Evolutionary conservation across 2,797 vertebrate genomes (phyloP), one percentile per base, ranked within the genome.

Genomic region (Coluber constrictor): DNA sequence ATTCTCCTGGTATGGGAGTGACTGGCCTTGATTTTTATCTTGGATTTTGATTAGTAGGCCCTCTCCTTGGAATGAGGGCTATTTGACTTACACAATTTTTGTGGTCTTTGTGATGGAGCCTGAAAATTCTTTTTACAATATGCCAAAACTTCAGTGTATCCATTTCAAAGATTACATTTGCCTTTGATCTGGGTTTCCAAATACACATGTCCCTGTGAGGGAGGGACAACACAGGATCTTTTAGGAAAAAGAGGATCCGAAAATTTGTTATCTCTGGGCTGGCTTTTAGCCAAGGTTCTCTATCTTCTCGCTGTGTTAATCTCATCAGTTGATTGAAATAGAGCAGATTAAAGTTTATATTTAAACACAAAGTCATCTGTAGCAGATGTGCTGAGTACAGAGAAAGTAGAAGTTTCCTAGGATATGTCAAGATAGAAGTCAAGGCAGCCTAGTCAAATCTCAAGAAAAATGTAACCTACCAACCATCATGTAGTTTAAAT

Each of bases 341-440:
- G 86, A 51, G 55, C 12, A 92, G 90, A 90, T 94, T 94, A 88
- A 90, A 25, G 83, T 47, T 90, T 94, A 90, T 94, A 94, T 94
- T 92, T 94, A 91, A 91, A 89, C 57, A 11, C 43, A 11, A 59
- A 90, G 61, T 87, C 66, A 70, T 51, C 47, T 25, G 2, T 61
- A 13, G 59, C 25, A n/a, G 43, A 47, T 7, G 74, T 27, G 59
- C 23, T 29, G 74, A 56, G 32, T 11, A 29, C 32, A 86, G 43
- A 11, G 32, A 37, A 66, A 51, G 32, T 27, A 59, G 27, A 54
- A 47, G 47, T 59, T 86, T 79, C 1, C 37, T 20, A 74, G 90
- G 11, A 86, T 88, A 1, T 56, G 47, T 27, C 60, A 55, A 23
- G 60, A 7, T 57, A 60, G 79, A 90, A 23, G 27, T 7, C 32